These are phyloP conservation scores for Onychostruthus taczanowskii DNA, from an alignment of 2,113 vertebrate genomes.

Conservation along the genomic window DNA sequence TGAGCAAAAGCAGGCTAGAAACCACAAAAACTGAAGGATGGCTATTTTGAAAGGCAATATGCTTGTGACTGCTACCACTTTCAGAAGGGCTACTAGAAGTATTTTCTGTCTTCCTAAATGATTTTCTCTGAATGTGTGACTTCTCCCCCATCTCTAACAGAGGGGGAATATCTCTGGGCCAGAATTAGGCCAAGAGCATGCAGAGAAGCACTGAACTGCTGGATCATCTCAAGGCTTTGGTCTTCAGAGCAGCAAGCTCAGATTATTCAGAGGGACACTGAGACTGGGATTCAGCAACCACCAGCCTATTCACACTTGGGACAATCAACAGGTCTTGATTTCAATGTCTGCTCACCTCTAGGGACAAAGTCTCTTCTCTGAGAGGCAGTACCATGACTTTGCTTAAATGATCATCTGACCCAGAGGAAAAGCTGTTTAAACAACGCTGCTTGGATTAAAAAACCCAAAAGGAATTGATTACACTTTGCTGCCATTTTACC, in stretches of 20 bases:
- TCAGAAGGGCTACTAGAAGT: not conserved
- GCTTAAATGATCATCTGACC: not conserved
- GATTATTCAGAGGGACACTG: not conserved
- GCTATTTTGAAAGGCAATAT: not conserved
- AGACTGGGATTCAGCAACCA: not conserved
- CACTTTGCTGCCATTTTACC: not conserved
- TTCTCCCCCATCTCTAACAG: not conserved
- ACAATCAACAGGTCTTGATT: not conserved
- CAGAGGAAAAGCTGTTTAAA: not conserved
- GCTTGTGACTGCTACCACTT: not conserved
- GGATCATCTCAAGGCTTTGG: not conserved
- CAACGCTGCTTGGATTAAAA: not conserved
- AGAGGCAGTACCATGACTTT: not conserved
- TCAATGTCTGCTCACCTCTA: not conserved
- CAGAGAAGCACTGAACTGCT: not conserved
- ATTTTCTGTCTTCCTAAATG: not conserved
- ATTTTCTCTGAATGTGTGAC: not conserved
- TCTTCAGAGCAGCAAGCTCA: not conserved
- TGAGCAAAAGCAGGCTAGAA: not conserved
- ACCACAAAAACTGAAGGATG: not conserved
- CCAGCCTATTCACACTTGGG: not conserved
- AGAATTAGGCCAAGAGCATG: not conserved
- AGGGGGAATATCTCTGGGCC: rapidly evolving
- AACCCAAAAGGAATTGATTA: not conserved
- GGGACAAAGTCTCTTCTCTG: not conserved